Conservation (phyloP, 1,140 invertebrate species). For the Paraescarpia echinospica region DNA sequence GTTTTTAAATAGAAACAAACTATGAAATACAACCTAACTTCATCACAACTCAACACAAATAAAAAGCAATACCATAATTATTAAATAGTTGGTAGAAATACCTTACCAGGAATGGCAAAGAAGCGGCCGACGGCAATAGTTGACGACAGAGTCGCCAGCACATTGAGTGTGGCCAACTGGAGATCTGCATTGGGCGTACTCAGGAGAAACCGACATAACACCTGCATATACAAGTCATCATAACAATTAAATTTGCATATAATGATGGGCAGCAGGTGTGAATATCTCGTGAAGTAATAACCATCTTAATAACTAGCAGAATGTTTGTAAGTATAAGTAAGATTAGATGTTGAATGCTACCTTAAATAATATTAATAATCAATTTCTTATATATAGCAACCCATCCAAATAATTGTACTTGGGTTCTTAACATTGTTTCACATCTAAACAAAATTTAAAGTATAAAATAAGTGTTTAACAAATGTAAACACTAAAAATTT, state of each 20-base stretch:
- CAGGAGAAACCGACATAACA: background rate
- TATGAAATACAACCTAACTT: background rate
- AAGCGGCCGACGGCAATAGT: constrained; percentile 47
- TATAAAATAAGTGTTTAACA: too few relatives aligned
- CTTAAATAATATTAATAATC: background rate
- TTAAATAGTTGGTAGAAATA: constrained; percentile 21
- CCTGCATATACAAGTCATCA: background rate
- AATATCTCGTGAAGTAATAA: background rate
- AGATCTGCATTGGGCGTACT: constrained; percentile 11
- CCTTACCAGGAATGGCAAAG: constrained; percentile 36
- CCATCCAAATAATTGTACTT: too few relatives aligned
- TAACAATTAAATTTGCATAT: background rate
- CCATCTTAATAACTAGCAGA: background rate
- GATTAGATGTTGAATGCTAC: background rate
- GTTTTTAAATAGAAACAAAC: background rate
- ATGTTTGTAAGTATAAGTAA: too few relatives aligned
- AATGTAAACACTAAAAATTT: too few relatives aligned
- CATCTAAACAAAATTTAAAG: too few relatives aligned
- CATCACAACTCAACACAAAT: background rate
- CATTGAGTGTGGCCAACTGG: constrained; percentile 52
- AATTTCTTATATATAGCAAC: too few relatives aligned
- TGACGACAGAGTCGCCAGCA: constrained; percentile 54
- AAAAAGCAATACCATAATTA: background rate
- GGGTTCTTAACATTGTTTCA: too few relatives aligned
- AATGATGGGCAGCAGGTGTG: background rate